phyloP scores from a whole-genome alignment of 2,113 vertebrate genomes.

The Pogonocichla stellata region DNA sequence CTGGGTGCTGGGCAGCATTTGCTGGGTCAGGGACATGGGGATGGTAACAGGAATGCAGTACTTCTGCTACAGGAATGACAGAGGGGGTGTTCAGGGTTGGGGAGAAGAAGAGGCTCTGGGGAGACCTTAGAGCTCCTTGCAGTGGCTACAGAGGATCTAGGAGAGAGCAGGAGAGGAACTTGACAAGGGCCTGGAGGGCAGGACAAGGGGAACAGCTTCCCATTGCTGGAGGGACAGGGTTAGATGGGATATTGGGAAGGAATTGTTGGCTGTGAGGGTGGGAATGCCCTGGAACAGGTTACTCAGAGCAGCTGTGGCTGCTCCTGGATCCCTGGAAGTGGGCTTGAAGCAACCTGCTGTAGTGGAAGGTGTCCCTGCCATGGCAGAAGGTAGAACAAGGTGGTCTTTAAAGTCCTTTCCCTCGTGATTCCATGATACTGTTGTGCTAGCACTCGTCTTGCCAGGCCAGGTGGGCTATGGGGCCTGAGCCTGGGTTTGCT shows the following conservation, averaged over 20 bases:
- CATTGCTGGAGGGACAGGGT: not conserved
- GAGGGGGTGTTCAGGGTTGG: not conserved
- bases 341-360: accelerated
- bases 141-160: not conserved
- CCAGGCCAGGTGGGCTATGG: accelerated
- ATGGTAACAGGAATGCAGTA: accelerated
- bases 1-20: not conserved
- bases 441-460: accelerated
- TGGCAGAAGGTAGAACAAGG: not conserved
- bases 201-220: accelerated
- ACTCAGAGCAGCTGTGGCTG: not conserved
- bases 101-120: not conserved
- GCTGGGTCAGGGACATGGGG: not conserved
- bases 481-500: not conserved
- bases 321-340: not conserved
- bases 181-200: not conserved
- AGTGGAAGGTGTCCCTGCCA: not conserved
- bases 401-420: not conserved
- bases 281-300: not conserved
- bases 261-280: accelerated
- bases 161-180: not conserved
- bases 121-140: not conserved
- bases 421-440: not conserved
- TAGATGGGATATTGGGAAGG: not conserved
- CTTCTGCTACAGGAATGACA: not conserved